Evolutionary conservation across 2,113 vertebrate species (phyloP), one percentile per base, ranked within the genome.

Genomic region (Edolisoma coerulescens): DNA sequence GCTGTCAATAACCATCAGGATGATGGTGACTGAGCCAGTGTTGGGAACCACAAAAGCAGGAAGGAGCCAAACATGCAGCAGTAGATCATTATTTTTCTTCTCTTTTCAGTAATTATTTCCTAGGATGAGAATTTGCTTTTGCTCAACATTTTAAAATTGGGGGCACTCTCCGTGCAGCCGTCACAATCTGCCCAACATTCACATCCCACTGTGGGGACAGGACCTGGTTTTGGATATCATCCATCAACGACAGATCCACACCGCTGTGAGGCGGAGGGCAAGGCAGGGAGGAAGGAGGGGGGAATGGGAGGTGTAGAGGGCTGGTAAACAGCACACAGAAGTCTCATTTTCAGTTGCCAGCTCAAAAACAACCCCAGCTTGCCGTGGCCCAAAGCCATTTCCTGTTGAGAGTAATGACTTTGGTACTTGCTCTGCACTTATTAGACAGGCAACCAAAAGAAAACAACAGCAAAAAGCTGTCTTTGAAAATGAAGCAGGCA

Each of bases 301-400:
- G 22, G 32, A 61, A 18, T 10, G 45, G 50, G 84, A 67, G 50
- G 59, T 41, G 26, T 89, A 90, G 59, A 77, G 67, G 47, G 65
- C 64, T 95, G 84, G 68, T 77, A 89, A 96, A 90, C 32, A 91
- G 16, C 60, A 49, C 49, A 44, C 18, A 93, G 80, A 94, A 88
- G 90, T 93, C 77, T 81, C n/a, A 75, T 90, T 84, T 95, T 78
- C 76, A 14, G 41, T 93, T 94, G 80, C 85, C 73, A 93, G 80
- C 86, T 95, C 88, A 49, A 81, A 95, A 94, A 71, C 79, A 90
- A 63, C 54, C 69, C 75, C 87, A 56, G 83, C 76, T 95, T 93
- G 88, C 80, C 0, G 0, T 92, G 83, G 88, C 93, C 88, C 90
- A 92, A 61, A 93, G 90, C 90, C 92, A 90, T 93, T 96, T 96